Base-by-base conservation (phyloP, 2,797 vertebrate genomes). In the Decapterus maruadsi region DNA sequence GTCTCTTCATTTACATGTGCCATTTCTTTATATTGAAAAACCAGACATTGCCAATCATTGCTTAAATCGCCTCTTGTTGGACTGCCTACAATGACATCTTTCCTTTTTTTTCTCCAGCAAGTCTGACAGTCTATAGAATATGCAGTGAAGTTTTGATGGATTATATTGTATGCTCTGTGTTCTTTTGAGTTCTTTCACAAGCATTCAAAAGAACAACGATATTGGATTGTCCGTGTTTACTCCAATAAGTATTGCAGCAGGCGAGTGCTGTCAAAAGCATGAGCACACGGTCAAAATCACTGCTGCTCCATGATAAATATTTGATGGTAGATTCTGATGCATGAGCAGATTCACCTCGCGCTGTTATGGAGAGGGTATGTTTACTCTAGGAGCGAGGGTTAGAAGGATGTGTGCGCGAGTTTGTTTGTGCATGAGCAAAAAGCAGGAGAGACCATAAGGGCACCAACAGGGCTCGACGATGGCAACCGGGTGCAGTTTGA, bases 281-380 rank as follows among this genome's bases (percentile, higher is more conserved):
- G 90, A 94, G 88, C 91, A 87, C 90, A 89, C 88, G 88, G 90
- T 93, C 91, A 93, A 92, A 93, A 94, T 94, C 93, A 91, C 89
- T 88, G 90, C 92, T 92, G 90, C 91, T 91, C 78, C 40, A 42
- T 77, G 81, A 91, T 95, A 93, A 94, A 95, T 95, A 94, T 93
- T 94, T 94, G 90, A 95, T 95, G 92, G 90, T 83, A 81, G 87
- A 93, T 92, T 94, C 90, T 90, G 89, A 93, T 90, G 90, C 90
- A 94, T 93, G 92, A 93, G 90, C 76, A 84, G 83, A 90, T 90
- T 85, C 91, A 93, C 89, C 87, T 91, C 78, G 42, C 88, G 75
- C 90, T 93, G 93, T 92, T 92, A 94, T 90, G 82, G 91, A 94
- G 91, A 94, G 83, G 86, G 81, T 90, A 70, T 89, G 92, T 90